These are phyloP conservation scores for Sinosuthora webbiana DNA, from an alignment of 2,113 vertebrate genomes.

Conservation along the genomic window DNA sequence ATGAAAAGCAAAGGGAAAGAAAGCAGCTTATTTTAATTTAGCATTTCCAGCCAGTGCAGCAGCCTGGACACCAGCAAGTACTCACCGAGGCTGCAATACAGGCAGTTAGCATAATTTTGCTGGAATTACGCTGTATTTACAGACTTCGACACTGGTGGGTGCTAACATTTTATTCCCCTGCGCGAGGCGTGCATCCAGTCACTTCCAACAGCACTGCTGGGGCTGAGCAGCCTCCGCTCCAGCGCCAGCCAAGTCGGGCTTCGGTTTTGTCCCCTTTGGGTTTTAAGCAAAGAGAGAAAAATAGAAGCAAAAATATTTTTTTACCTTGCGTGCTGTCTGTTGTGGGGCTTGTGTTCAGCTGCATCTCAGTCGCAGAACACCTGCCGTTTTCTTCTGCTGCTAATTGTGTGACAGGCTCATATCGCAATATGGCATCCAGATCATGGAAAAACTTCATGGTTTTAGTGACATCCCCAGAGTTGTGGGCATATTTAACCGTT, in stretches of 20 bases:
- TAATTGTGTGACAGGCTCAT: slow-evolving; percentile 54
- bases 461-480: slow-evolving; percentile 69
- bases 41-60: background rate
- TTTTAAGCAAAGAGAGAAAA: slow-evolving; percentile 32
- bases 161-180: slow-evolving; percentile 45
- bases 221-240: slow-evolving; percentile 3
- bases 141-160: slow-evolving; percentile 46
- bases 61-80: background rate
- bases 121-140: slow-evolving; percentile 48
- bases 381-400: slow-evolving; percentile 70
- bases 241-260: background rate
- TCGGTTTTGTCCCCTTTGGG: background rate
- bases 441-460: slow-evolving; percentile 80
- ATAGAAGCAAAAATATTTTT: slow-evolving; percentile 39
- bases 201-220: background rate
- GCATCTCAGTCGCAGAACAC: slow-evolving; percentile 51
- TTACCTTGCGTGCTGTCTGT: slow-evolving; percentile 68
- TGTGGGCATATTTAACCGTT: slow-evolving; percentile 75
- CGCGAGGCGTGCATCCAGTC: slow-evolving; percentile 32
- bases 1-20: background rate
- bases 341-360: slow-evolving; percentile 50
- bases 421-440: slow-evolving; percentile 74
- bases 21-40: background rate
- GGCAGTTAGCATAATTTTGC: slow-evolving; percentile 32
- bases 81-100: background rate